phyloP scores from a whole-genome alignment of 1,140 invertebrate genomes.

The Nasonia giraulti region DNA sequence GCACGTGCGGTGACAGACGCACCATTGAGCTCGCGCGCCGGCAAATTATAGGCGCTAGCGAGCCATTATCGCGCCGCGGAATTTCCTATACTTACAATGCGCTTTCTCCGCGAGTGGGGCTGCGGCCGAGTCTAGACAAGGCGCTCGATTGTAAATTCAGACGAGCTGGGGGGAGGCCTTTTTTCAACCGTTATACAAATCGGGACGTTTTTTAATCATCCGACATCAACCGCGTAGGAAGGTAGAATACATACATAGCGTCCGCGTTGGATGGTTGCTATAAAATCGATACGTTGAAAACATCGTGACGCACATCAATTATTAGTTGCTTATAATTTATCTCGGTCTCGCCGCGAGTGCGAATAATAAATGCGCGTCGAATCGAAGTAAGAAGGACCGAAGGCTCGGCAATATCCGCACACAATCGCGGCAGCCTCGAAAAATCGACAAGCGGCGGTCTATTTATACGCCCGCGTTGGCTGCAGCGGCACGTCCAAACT shows the following conservation, averaged over 20 bases:
- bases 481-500: neutral
- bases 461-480: slow-evolving; percentile 32
- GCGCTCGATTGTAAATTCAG: slow-evolving; percentile 30
- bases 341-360: no score
- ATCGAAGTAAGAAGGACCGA: neutral
- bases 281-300: no score
- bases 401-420: neutral
- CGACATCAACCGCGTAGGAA: no score
- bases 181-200: neutral
- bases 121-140: slow-evolving; percentile 11
- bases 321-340: no score
- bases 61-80: slow-evolving; percentile 41
- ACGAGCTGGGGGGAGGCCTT: neutral
- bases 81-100: slow-evolving; percentile 40
- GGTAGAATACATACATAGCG: no score
- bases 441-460: slow-evolving; percentile 27
- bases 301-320: no score
- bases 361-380: no score
- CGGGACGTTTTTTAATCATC: no score
- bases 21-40: slow-evolving; percentile 2
- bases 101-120: slow-evolving; percentile 7
- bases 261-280: no score
- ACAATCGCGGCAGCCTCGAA: slow-evolving; percentile 21
- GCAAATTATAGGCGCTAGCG: slow-evolving; percentile 33
- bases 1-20: slow-evolving; percentile 20